Conservation (phyloP, 2,888 invertebrate species). For the Amiota mariae region DNA sequence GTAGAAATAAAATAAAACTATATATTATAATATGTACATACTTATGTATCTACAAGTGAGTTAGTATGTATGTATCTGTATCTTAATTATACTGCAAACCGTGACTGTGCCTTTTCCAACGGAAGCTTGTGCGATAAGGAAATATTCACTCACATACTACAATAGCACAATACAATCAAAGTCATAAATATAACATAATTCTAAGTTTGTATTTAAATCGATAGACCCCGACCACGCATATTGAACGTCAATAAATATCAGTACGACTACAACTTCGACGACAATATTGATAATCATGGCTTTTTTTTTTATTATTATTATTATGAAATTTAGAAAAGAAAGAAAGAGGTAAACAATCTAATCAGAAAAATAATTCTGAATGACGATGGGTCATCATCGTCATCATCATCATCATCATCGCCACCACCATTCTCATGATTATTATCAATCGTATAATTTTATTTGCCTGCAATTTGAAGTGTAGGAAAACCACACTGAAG, state of each 20-base stretch:
- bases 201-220: no score
- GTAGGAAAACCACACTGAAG: neutral
- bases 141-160: neutral
- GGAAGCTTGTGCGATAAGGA: conserved; percentile 10
- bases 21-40: no score
- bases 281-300: conserved; percentile 21
- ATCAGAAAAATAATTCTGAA: conserved; percentile 52
- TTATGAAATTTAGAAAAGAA: conserved; percentile 41
- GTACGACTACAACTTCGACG: conserved; percentile 21
- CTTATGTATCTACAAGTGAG: no score
- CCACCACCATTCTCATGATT: conserved; percentile 16
- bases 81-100: neutral
- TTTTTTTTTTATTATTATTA: no score
- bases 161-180: no score
- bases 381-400: conserved; percentile 17
- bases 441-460: conserved; percentile 31
- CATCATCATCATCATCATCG: conserved; percentile 5
- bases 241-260: conserved; percentile 21
- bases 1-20: no score
- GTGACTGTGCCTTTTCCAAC: neutral
- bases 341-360: conserved; percentile 61
- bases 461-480: neutral
- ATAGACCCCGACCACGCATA: no score
- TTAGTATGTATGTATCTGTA: no score
- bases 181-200: no score